Evolutionary conservation across 1,140 invertebrate species (phyloP).

Genomic region (Eulimnadia texana): DNA sequence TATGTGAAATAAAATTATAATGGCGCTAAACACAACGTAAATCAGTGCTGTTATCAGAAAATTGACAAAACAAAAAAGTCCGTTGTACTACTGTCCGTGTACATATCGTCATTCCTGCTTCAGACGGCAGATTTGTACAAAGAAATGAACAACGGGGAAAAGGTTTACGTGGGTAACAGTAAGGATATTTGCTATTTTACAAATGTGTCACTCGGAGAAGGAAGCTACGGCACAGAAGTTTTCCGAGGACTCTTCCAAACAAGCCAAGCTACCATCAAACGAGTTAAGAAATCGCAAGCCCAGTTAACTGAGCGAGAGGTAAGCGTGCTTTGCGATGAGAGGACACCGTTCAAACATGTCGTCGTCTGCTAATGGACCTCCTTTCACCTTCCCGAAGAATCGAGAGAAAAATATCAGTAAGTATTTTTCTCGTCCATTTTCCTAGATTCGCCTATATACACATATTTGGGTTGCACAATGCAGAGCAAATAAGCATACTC

Average conservation of each 20-base stretch:
- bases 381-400: not conserved
- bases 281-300: not conserved
- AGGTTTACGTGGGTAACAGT: too few species aligned
- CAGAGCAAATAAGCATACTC: too few species aligned
- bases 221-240: not conserved
- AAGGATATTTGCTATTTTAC: too few species aligned
- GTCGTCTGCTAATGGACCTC: not conserved
- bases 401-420: not conserved
- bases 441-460: not conserved
- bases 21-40: too few species aligned
- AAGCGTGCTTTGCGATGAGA: too few species aligned
- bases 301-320: not conserved
- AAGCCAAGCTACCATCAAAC: not conserved
- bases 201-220: not conserved
- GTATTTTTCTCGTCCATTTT: not conserved
- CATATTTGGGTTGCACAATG: not conserved
- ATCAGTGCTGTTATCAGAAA: too few species aligned
- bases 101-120: too few species aligned
- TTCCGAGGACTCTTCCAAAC: not conserved
- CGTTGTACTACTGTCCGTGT: too few species aligned
- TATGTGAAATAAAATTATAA: too few species aligned
- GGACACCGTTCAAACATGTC: not conserved
- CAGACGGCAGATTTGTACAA: too few species aligned
- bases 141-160: too few species aligned
- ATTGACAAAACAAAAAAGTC: too few species aligned